Base-by-base conservation (phyloP, 2,797 vertebrate genomes). In the Falco cherrug region DNA sequence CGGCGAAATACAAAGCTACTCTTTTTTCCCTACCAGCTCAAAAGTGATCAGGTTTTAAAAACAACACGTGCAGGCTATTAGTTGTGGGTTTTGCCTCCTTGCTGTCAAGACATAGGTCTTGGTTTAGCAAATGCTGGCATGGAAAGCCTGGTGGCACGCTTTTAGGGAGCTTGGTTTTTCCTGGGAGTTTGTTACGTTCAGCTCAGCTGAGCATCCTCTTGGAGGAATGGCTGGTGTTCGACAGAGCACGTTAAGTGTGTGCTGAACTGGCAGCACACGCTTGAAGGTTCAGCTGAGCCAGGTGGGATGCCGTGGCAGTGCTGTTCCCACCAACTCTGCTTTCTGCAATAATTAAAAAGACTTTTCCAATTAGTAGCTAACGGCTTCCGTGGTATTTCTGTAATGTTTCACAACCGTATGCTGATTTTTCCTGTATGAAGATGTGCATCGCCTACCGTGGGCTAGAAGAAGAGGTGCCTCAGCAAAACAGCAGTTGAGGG, bases 261-360 rank as follows among this genome's bases (percentile, higher is more conserved):
- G 10, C 78, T 33, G n/a, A 45, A 33, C 61, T 29, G 20, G n/a
- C 83, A 39, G 59, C 3, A 5, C 5, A 2, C 5, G 13, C 54
- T n/a, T 43, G 65, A 6, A 70, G 57, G 78, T 47, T 78, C 22
- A 17, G 77, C 77, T 19, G 56, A 61, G 69, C 69, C 43, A 7
- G 85, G 47, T 57, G 75, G 71, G 77, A 87, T 0, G 18, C 81
- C 11, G 41, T 10, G 29, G 29, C 9, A 4, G 9, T 28, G 74
- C 77, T 16, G 1, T 78, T 41, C 80, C 77, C 63, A 17, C 75
- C 54, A 31, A 1, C 87, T 89, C 79, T 47, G 91, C 92, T 90
- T 73, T 43, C 85, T 84, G 93, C 94, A 96, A 92, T 97, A 95
- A 96, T 92, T 91, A 90, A 90, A 92, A 63, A 51, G 70, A 93